Evolutionary conservation across 2,113 vertebrate genomes (phyloP).

Genomic region (Sardina pilchardus): DNA sequence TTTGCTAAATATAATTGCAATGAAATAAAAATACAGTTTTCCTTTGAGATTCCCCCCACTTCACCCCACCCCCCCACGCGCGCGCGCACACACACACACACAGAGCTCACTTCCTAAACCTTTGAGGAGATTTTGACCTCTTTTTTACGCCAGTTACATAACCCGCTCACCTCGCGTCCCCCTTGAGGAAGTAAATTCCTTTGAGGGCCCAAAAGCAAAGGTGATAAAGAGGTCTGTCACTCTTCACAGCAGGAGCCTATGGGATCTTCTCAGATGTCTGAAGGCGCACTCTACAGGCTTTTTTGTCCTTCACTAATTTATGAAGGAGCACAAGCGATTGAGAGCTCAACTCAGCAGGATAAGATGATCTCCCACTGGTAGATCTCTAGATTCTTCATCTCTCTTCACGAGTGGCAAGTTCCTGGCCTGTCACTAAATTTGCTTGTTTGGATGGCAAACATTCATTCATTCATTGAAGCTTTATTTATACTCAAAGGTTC

Average conservation of each 20-base stretch:
- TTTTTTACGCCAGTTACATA: conserved; percentile 33
- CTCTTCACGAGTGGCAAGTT: neutral
- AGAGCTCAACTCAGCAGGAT: neutral
- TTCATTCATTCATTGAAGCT: too few species aligned
- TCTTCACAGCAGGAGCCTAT: conserved; percentile 23
- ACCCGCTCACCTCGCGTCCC: conserved; percentile 5
- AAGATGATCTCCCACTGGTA: neutral
- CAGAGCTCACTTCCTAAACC: neutral
- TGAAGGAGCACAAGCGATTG: neutral
- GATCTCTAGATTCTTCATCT: neutral
- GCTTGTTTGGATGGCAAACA: neutral
- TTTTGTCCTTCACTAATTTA: conserved; percentile 29
- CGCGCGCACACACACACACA: too few species aligned
- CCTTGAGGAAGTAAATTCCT: neutral
- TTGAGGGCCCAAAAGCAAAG: neutral
- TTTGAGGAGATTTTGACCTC: neutral
- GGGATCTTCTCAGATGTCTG: conserved; percentile 28
- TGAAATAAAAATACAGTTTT: too few species aligned
- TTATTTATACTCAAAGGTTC: too few species aligned
- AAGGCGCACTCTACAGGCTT: conserved; percentile 27
- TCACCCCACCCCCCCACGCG: too few species aligned
- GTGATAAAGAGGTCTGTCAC: conserved; percentile 33
- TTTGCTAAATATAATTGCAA: too few species aligned
- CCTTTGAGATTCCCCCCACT: too few species aligned
- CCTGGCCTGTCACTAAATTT: neutral